These are phyloP conservation scores for Metacarcinus magister DNA, from an alignment of 2,888 invertebrate genomes.

Conservation along the genomic window DNA sequence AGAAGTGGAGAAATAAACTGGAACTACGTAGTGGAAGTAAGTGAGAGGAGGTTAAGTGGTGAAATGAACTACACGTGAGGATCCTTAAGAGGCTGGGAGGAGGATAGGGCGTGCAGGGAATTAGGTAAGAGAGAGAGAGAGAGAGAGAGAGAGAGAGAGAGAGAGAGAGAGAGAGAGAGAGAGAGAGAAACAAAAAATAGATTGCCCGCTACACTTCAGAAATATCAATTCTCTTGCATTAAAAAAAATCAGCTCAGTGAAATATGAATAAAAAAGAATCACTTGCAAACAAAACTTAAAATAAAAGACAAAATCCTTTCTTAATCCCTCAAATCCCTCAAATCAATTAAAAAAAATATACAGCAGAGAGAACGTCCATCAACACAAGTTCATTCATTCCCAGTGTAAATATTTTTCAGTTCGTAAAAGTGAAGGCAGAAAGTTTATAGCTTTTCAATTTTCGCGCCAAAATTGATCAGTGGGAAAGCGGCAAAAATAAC, in stretches of 20 bases:
- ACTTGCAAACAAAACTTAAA: background rate
- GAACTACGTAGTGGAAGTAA: background rate
- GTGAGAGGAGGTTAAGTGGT: background rate
- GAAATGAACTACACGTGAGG: background rate
- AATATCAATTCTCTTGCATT: no score
- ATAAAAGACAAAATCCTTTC: background rate
- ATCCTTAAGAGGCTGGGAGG: background rate
- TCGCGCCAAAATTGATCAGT: background rate
- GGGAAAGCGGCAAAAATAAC: slow-evolving; percentile 7
- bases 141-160: slow-evolving; percentile 15
- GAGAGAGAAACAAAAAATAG: background rate
- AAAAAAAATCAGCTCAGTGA: no score
- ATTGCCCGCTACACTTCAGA: background rate
- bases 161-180: slow-evolving; percentile 32
- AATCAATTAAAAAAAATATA: background rate
- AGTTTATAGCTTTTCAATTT: no score
- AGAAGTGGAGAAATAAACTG: background rate
- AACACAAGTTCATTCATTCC: no score
- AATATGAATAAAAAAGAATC: no score
- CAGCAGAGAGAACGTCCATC: no score
- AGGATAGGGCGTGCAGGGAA: background rate
- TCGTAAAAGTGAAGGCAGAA: no score
- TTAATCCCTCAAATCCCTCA: background rate
- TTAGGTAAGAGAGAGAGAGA: background rate
- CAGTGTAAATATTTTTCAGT: no score